Conservation (phyloP, 64 coral and sea anemone species). For the Stichodactyla helianthus region DNA sequence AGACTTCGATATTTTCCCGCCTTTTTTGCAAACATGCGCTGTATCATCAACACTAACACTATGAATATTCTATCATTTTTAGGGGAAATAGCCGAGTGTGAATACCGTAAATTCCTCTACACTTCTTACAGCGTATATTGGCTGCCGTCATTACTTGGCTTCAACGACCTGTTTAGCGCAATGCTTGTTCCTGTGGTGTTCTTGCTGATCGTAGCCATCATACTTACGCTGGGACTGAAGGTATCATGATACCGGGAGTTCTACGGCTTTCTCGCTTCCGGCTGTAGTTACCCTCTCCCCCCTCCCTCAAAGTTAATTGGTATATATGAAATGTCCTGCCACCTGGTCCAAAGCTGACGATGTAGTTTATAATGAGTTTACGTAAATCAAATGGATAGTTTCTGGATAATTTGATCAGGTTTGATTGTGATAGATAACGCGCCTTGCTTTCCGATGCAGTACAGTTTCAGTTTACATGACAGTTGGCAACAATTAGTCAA, state of each 20-base stretch:
- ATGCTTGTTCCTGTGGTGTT: conserved; percentile 24
- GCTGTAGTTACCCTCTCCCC: too few species aligned
- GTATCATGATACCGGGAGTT: not conserved
- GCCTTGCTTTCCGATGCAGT: too few species aligned
- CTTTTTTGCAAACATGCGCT: not conserved
- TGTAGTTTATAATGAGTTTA: too few species aligned
- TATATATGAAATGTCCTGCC: too few species aligned
- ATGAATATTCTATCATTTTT: not conserved
- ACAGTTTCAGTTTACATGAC: too few species aligned
- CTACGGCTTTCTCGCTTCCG: too few species aligned
- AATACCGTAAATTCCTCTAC: conserved; percentile 32
- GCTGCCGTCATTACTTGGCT: conserved; percentile 33
- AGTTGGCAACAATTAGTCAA: too few species aligned
- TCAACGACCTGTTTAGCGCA: conserved; percentile 41
- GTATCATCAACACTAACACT: not conserved
- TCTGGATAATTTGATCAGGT: too few species aligned
- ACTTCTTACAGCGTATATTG: conserved; percentile 12
- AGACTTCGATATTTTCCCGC: not conserved
- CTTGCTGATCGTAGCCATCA: conserved; percentile 15
- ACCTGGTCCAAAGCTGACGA: too few species aligned
- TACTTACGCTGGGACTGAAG: conserved; percentile 26
- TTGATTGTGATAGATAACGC: too few species aligned
- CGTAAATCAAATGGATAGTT: too few species aligned
- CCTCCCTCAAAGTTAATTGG: too few species aligned
- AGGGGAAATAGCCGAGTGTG: conserved; percentile 55